Conservation (phyloP, 2,888 invertebrate species). For the Caenorhabditis imperialis region DNA sequence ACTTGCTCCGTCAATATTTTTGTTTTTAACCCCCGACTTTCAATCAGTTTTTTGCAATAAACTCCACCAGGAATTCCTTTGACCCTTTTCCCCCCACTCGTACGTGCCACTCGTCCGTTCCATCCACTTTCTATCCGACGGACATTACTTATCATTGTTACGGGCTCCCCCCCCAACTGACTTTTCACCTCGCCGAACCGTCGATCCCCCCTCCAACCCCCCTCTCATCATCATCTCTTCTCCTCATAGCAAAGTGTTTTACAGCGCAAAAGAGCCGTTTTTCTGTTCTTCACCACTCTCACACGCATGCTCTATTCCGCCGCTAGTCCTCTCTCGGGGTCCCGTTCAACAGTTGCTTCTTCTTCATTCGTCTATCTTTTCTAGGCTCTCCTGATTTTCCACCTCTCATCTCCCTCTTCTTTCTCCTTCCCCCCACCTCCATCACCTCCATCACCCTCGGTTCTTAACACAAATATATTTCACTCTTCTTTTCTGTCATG, state of each 20-base stretch:
- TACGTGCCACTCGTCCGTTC: too few relatives aligned
- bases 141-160: too few relatives aligned
- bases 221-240: not conserved
- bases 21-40: too few relatives aligned
- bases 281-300: slow-evolving; percentile 30
- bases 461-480: too few relatives aligned
- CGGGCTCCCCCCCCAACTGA: not conserved
- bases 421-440: too few relatives aligned
- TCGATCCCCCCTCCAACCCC: slow-evolving; percentile 8
- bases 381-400: slow-evolving; percentile 15
- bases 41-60: too few relatives aligned
- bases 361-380: slow-evolving; percentile 17
- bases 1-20: too few relatives aligned
- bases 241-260: slow-evolving; percentile 47
- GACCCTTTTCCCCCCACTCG: too few relatives aligned
- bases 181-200: slow-evolving; percentile 20
- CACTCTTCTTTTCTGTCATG: not conserved
- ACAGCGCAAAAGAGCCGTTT: slow-evolving; percentile 44
- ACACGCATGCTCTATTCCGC: slow-evolving; percentile 9
- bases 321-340: slow-evolving; percentile 24
- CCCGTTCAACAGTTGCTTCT: slow-evolving; percentile 48
- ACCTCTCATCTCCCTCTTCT: slow-evolving; percentile 2
- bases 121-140: too few relatives aligned
- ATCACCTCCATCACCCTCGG: slow-evolving; percentile 29
- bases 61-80: too few relatives aligned